These are phyloP conservation scores for Brachystomella parvula DNA, from an alignment of 1,140 invertebrate genomes.

Conservation along the genomic window DNA sequence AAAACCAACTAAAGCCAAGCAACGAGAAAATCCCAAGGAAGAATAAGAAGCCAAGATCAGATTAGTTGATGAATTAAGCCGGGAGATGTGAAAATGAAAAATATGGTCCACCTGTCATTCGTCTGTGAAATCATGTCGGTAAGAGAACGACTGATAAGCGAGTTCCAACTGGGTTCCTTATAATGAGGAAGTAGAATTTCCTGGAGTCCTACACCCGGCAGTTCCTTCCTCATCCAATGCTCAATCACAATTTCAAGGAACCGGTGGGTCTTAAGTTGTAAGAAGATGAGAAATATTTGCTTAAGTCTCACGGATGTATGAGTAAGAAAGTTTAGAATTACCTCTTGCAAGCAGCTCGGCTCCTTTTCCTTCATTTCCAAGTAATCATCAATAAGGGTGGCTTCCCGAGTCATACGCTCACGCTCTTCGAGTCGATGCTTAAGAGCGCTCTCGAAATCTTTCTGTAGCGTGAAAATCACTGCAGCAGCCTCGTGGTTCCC, in stretches of 20 bases:
- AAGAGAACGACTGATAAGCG: slow-evolving; percentile 25
- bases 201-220: slow-evolving; percentile 27
- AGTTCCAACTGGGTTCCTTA: slow-evolving; percentile 23
- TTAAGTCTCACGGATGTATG: too few relatives aligned
- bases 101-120: slow-evolving; percentile 30
- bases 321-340: slow-evolving; percentile 14
- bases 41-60: too few relatives aligned
- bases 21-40: too few relatives aligned
- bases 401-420: slow-evolving; percentile 13
- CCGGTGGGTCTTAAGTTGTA: slow-evolving; percentile 25
- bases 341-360: background rate
- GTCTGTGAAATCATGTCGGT: slow-evolving; percentile 30
- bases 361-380: slow-evolving; percentile 6
- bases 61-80: too few relatives aligned
- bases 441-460: slow-evolving; percentile 31
- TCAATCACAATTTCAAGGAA: slow-evolving; percentile 30
- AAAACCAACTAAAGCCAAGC: too few relatives aligned
- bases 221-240: slow-evolving; percentile 26
- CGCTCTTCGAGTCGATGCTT: slow-evolving; percentile 23
- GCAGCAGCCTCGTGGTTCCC: slow-evolving; percentile 28
- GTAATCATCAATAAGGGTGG: background rate
- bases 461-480: slow-evolving; percentile 28
- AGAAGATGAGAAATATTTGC: background rate
- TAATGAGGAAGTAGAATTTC: slow-evolving; percentile 25
- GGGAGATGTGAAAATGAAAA: background rate